Percentiles rank a stretch among this genome's conserved stretches.
These are phyloP conservation scores for Chitala chitala DNA, from an alignment of 2,113 vertebrate species.

Conservation along the genomic window DNA sequence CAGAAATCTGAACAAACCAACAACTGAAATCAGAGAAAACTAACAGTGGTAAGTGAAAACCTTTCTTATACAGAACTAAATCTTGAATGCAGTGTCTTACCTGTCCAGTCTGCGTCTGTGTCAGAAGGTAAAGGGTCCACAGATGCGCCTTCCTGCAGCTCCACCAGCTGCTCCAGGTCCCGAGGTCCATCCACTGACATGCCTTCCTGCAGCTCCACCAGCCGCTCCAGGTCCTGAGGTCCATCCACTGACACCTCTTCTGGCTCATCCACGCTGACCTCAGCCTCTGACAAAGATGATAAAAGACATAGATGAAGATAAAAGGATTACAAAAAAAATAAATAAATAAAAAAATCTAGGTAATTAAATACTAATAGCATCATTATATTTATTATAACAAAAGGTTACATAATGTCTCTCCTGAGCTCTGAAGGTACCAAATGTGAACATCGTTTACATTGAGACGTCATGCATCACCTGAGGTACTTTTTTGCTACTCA, in stretches of 20 bases:
- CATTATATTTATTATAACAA: too few species aligned
- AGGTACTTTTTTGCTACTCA: neutral
- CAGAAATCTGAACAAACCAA: too few species aligned
- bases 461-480: neutral
- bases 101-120: constrained; percentile 49
- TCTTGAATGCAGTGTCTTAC: constrained; percentile 45
- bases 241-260: constrained; percentile 62
- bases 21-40: too few species aligned
- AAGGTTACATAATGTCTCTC: constrained; percentile 9
- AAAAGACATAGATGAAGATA: neutral
- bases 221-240: constrained; percentile 59
- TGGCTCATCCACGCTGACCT: constrained; percentile 55
- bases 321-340: neutral
- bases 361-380: neutral
- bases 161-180: too few species aligned
- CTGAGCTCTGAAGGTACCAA: neutral
- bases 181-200: constrained; percentile 61
- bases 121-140: too few species aligned
- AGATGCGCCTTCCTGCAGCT: too few species aligned
- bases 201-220: constrained; percentile 63
- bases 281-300: constrained; percentile 46
- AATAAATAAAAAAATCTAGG: neutral
- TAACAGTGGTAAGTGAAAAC: neutral
- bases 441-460: constrained; percentile 18
- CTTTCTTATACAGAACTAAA: neutral